Percentiles rank a stretch among this genome's conserved stretches.
Conservation (phyloP, 2,797 vertebrate species). For the Chiloscyllium punctatum region DNA sequence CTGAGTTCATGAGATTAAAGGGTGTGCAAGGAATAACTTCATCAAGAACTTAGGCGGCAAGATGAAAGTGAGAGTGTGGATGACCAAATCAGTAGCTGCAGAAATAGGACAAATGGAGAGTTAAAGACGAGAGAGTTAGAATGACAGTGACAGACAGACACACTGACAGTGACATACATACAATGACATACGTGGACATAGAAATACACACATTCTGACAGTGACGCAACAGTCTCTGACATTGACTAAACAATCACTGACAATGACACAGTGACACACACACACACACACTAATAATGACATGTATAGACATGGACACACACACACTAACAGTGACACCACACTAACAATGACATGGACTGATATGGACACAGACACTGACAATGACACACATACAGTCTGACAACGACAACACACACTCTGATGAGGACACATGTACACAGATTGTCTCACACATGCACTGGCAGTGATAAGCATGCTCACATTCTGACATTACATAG, state of each 20-base stretch:
- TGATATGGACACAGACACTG: background rate
- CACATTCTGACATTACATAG: too few relatives aligned
- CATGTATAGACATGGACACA: background rate
- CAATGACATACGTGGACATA: background rate
- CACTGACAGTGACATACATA: background rate
- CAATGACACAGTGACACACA: background rate
- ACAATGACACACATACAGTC: background rate
- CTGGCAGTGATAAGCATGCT: background rate
- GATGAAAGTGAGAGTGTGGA: too few relatives aligned
- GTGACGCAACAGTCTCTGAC: background rate
- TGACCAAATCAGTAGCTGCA: too few relatives aligned
- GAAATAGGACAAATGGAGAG: too few relatives aligned
- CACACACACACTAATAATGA: background rate
- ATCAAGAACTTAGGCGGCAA: too few relatives aligned
- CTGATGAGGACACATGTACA: too few relatives aligned
- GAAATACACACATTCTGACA: background rate
- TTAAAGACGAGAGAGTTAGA: too few relatives aligned
- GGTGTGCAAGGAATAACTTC: too few relatives aligned
- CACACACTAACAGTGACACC: background rate
- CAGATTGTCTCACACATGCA: background rate
- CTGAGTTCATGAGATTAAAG: background rate
- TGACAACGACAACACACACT: background rate
- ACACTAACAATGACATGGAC: too few relatives aligned
- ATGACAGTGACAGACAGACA: background rate
- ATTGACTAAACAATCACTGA: background rate